Conservation (phyloP, 2,113 vertebrate genomes). For the Mirza zaza region DNA sequence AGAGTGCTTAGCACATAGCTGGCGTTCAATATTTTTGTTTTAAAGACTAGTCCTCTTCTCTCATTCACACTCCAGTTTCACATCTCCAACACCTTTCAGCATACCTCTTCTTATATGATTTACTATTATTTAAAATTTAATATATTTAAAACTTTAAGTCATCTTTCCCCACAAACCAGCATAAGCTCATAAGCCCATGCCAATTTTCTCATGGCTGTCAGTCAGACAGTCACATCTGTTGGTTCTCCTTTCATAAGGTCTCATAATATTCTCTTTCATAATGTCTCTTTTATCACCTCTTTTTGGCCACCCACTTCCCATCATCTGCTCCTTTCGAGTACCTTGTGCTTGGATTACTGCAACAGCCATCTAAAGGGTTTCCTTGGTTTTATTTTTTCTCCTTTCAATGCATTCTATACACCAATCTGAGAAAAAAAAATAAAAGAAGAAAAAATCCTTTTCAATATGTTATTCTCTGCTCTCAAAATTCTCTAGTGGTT, state of each 20-base stretch:
- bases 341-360: background rate
- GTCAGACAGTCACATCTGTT: background rate
- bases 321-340: background rate
- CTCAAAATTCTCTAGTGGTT: background rate
- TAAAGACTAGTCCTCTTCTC: background rate
- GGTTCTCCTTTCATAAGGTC: background rate
- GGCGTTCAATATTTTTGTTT: background rate
- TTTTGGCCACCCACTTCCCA: background rate
- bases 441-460: background rate
- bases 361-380: background rate
- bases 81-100: background rate
- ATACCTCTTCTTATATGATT: constrained; percentile 3
- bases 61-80: constrained; percentile 12
- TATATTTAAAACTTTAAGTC: constrained; percentile 8
- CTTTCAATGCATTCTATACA: constrained; percentile 14
- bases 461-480: background rate
- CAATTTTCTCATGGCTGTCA: constrained; percentile 7
- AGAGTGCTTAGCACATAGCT: background rate
- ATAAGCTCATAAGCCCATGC: background rate
- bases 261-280: background rate
- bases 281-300: background rate
- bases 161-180: constrained; percentile 3
- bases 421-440: background rate
- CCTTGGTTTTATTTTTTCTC: background rate
- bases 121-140: constrained; percentile 35